A percentile compares a stretch with the other conserved stretches of the same genome.
Conservation (phyloP, 2,888 invertebrate genomes). For the Campoplex nolae region DNA sequence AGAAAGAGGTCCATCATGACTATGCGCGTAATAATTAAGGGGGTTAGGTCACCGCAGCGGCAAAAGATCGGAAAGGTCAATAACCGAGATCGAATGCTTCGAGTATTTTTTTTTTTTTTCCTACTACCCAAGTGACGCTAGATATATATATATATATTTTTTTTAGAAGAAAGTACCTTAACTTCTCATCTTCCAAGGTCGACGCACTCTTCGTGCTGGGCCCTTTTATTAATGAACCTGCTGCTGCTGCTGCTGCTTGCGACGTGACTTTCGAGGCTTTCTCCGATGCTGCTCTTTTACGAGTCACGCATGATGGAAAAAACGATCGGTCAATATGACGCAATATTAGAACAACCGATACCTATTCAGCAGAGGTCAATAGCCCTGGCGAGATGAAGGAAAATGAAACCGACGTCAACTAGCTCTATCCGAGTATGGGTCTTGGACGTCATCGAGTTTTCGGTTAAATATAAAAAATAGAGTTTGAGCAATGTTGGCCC, state of each 20-base stretch:
- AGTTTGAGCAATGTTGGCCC: background rate
- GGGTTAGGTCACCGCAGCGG: background rate
- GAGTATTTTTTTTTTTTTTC: background rate
- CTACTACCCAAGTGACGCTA: slow-evolving; percentile 9
- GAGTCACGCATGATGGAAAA: slow-evolving; percentile 26
- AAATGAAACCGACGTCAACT: background rate
- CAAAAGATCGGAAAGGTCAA: slow-evolving; percentile 20
- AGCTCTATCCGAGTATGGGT: background rate
- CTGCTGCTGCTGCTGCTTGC: too few relatives aligned
- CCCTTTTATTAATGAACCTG: slow-evolving; percentile 44
- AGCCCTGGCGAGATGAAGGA: slow-evolving; percentile 20
- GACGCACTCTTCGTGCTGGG: slow-evolving; percentile 33
- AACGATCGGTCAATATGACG: slow-evolving; percentile 42
- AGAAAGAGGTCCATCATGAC: slow-evolving; percentile 26
- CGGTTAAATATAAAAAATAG: background rate
- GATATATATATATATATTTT: slow-evolving; percentile 1
- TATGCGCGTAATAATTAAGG: slow-evolving; percentile 48
- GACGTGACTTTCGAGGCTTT: slow-evolving; percentile 38
- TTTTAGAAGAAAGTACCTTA: slow-evolving; percentile 34
- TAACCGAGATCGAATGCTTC: slow-evolving; percentile 42
- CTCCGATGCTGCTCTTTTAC: slow-evolving; percentile 33
- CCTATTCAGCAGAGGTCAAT: slow-evolving; percentile 34
- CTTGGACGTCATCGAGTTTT: background rate
- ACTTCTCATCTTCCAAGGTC: slow-evolving; percentile 51
- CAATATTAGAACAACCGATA: slow-evolving; percentile 6